Base-by-base conservation (phyloP, 2,797 vertebrate species). In the Thamnophis elegans region DNA sequence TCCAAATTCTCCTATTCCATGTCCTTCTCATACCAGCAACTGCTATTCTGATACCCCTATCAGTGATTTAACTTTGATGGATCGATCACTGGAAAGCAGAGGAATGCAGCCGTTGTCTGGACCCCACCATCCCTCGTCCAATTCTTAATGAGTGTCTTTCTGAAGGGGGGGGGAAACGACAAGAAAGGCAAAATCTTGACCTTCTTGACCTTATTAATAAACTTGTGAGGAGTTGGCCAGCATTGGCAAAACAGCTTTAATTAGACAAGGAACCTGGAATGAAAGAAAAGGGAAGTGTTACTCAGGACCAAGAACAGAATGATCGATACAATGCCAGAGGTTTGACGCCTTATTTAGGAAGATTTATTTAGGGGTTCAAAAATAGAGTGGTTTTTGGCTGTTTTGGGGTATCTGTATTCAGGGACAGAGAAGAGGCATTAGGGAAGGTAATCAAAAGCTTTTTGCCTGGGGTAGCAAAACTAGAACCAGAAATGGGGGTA, bases 111-210 rank as follows among this genome's bases (percentile, higher is more conserved):
- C 2, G 22, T 16, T n/a, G 1, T n/a, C 36, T 53, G 62, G 51
- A 36, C n/a, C 26, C 12, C 11, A 60, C 51, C 89, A 36, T 87
- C 36, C 32, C 28, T 87, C 25, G 14, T 51, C n/a, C 55, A 8
- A 1, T 1, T 28, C 55, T 55, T 88, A 20, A 18, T 0, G 14
- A 53, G 28, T 0, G 0, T 28, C 32, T 78, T 90, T 73, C 56
- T 3, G 2, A 32, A 28, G 9, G 59, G 8, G 28, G 62, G 58
- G 58, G 58, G 0, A 2, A 2, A 0, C 0, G 6, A 0, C 0
- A 53, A 7, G 16, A 68, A 3, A 20, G 60, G 0, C 9, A 11
- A 25, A 32, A 3, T 78, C 20, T n/a, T 26, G 14, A 68, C 89
- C 85, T 88, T 68, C 1, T 16, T 12, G 20, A 92, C 90, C 82